Evolutionary conservation across 23 tunicate species (phyloP).

Genomic region (Botrylloides violaceus): DNA sequence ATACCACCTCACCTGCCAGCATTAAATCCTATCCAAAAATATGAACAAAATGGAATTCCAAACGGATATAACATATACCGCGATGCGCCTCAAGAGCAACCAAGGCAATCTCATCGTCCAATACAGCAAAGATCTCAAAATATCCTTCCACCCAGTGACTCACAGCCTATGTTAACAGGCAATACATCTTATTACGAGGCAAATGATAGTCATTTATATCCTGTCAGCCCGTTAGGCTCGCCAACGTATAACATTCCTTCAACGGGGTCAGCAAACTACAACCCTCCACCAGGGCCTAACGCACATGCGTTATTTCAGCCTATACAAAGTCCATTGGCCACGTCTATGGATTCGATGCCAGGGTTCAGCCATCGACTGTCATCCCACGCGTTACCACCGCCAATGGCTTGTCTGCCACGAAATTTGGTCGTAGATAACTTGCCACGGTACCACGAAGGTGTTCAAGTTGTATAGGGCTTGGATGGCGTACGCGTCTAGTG

Average conservation of each 20-base stretch:
- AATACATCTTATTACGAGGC: background rate
- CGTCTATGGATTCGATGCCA: constrained; percentile 8
- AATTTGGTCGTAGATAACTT: constrained; percentile 3
- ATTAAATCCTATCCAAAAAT: background rate
- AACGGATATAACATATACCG: background rate
- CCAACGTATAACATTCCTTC: constrained; percentile 9
- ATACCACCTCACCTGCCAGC: constrained; percentile 19
- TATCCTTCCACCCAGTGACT: background rate
- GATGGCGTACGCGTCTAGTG: too few species aligned
- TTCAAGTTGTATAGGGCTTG: constrained; percentile 7
- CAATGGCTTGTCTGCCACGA: constrained; percentile 4
- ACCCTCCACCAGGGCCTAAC: background rate
- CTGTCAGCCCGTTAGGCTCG: background rate
- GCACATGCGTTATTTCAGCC: constrained; percentile 13
- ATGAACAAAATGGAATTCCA: background rate
- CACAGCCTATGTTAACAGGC: background rate
- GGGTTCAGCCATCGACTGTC: background rate
- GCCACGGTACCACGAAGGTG: constrained; percentile 18
- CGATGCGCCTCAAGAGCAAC: background rate
- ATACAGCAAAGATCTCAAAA: background rate
- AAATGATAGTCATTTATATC: background rate
- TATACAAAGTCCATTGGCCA: constrained; percentile 19
- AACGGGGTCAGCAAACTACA: background rate
- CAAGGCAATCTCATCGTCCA: background rate
- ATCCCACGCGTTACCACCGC: constrained; percentile 5